Base-by-base conservation (phyloP, 2,113 vertebrate genomes). In the Psammodynastes pulverulentus region DNA sequence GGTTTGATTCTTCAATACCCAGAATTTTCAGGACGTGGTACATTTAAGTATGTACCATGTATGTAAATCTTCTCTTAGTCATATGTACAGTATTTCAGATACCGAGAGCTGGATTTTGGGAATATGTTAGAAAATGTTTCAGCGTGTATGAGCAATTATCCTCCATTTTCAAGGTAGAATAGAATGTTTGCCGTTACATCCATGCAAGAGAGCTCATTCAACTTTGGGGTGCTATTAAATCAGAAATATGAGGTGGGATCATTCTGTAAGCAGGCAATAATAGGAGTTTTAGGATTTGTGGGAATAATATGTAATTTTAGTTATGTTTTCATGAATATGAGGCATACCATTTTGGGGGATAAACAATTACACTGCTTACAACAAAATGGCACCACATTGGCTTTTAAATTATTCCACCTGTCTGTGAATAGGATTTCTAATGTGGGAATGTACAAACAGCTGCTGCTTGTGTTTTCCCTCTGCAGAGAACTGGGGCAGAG, bases 341-440 rank as follows among this genome's bases (percentile, higher is more conserved):
- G 96, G 97, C 96, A 95, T 97, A 94, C 95, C 51, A 88, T 46
- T 79, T 29, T 87, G 88, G 48, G 96, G 90, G 13, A 97, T 97
- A 97, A 97, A 97, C 97, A 97, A 96, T 97, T 97, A 95, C 97
- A 97, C 97, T 97, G 96, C 96, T 98, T 96, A 96, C 96, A 97
- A 96, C 92, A 94, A 97, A 97, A 98, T 97, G 97, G 97, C 91
- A 97, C 96, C 97, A 96, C 97, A 93, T 97, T 97, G 97, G 96
- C 97, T 98, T 97, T 97, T 97, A 97, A 97, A 97, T 98, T 97
- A 97, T 96, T 97, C 97, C 97, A 98, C 97, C 97, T 97, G 97
- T 97, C 97, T 97, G 94, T 97, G 97, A 97, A 97, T 97, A 97
- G 96, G 96, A 96, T 97, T 97, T 96, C 96, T 95, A 93, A 91